Evolutionary conservation across 2,797 vertebrate species (phyloP), one percentile per base, ranked within the genome.

Genomic region (Bufotes viridis): DNA sequence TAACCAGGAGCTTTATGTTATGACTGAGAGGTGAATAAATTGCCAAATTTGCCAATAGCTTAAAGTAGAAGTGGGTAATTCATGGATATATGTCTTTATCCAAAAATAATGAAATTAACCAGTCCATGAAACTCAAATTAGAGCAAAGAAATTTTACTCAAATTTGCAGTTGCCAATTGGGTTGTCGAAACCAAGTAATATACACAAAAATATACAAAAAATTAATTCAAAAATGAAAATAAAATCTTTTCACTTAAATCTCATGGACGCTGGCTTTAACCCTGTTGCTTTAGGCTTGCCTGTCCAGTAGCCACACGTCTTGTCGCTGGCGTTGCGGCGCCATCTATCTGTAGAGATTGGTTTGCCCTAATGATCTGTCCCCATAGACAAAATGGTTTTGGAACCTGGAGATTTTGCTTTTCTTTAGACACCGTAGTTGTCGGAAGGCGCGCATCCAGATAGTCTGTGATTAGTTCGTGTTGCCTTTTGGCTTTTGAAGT

Each of bases 401-500:
- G 24, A 87, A 42, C n/a, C 86, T 58, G 10, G 12, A 83, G 70
- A 82, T 82, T 81, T 72, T n/a, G 14, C 13, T 20, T 69, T 60
- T 65, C 22, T 60, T 75, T 18, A 51, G 61, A 78, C 34, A n/a
- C 7, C 72, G 63, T 51, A 65, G 34, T 78, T 79, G 74, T 78
- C 26, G 58, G 76, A 58, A 55, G 14, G 34, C 63, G 17, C 76
- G 22, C 34, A 55, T 7, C 58, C 57, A 55, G 78, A 85, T 76
- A 84, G 70, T 34, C 42, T 60, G 12, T 22, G 84, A 86, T 86
- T 24, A 76, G 72, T 78, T 81, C 20, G 49, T 58, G 76, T 81
- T 74, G 49, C 26, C 70, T 51, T 55, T 15, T 15, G 4, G 11
- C 17, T 72, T 89, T 89, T 86, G 84, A 85, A 76, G 83, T 86